Evolutionary conservation across 2,113 vertebrate genomes (phyloP), one percentile per base, ranked within the genome.

Genomic region (Thamnaconus septentrionalis): DNA sequence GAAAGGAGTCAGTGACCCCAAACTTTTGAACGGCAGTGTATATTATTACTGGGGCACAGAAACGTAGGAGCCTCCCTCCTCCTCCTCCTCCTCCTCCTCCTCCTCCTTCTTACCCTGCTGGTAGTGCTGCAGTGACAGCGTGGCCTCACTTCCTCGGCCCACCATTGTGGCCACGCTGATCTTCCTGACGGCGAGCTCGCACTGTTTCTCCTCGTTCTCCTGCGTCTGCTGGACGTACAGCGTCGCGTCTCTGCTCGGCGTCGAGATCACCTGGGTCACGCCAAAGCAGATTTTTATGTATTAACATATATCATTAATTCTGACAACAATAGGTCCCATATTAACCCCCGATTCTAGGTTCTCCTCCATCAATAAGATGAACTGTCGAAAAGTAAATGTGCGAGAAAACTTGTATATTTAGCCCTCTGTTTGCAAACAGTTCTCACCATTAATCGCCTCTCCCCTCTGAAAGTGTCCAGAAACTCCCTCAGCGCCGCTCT

Each of bases 381-480:
- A 31, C 18, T 31, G 18, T 31, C 2, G 18, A 31, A 31, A 31
- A 31, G 18, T 6, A 56, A 31, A 12, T 39, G 39, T 54, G 8
- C 58, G 10, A 59, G 6, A 12, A 52, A 12, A 52, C 18, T 31
- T 31, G 18, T 31, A 31, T 31, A 31, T 31, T 31, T 31, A 31
- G 18, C 18, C 18, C 18, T 31, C 18, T 31, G 18, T 31, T 31
- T 31, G 18, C 18, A 31, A 31, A 62, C 49, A 31, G 8, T n/a
- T 65, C 90, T 91, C 60, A 93, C 92, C 89, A 93, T 84, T 57
- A 93, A 78, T 56, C 92, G 82, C 73, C 90, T 86, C 56, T 63
- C 71, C 5, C 89, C 90, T 48, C 81, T 81, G 0, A 92, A 83
- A 58, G 56, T 67, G 9, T 91, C 78, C 71, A 92, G 39, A 73